phyloP scores from a whole-genome alignment of 2,888 invertebrate genomes.

The Endotricha flammealis region DNA sequence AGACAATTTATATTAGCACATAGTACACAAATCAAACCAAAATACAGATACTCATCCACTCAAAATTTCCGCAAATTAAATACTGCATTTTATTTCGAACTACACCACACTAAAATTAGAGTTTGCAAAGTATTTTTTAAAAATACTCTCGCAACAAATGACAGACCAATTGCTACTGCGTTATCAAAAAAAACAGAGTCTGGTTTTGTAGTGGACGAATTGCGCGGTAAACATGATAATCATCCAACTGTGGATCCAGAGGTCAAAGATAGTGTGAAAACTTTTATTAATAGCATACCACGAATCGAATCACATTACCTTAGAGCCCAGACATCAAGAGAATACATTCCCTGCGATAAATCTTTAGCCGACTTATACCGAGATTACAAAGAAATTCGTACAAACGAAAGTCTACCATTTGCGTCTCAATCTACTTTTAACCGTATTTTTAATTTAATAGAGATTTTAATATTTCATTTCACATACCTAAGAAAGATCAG shows the following conservation, averaged over 20 bases:
- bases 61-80: conserved; percentile 12
- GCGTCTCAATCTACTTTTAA: conserved; percentile 19
- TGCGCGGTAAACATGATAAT: conserved; percentile 12
- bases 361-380: conserved; percentile 23
- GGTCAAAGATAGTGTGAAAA: conserved; percentile 7
- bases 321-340: conserved; percentile 19
- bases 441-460: conserved; percentile 24
- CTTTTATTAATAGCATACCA: conserved; percentile 14
- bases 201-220: conserved; percentile 10
- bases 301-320: conserved; percentile 18
- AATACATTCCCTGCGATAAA: conserved; percentile 22
- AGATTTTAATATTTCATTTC: conserved; percentile 25
- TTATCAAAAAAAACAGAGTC: conserved; percentile 3
- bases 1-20: conserved; percentile 7
- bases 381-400: conserved; percentile 20
- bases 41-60: too few species aligned
- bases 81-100: conserved; percentile 15
- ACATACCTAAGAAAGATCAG: conserved; percentile 24
- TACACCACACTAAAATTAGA: conserved; percentile 10
- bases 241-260: conserved; percentile 6
- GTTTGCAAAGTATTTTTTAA: conserved; percentile 14
- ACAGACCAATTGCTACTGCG: conserved; percentile 6
- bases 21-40: too few species aligned
- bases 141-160: conserved; percentile 12
- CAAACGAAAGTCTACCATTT: conserved; percentile 12